phyloP scores from a whole-genome alignment of 2,797 vertebrate genomes.

The Onychomys arenicola region DNA sequence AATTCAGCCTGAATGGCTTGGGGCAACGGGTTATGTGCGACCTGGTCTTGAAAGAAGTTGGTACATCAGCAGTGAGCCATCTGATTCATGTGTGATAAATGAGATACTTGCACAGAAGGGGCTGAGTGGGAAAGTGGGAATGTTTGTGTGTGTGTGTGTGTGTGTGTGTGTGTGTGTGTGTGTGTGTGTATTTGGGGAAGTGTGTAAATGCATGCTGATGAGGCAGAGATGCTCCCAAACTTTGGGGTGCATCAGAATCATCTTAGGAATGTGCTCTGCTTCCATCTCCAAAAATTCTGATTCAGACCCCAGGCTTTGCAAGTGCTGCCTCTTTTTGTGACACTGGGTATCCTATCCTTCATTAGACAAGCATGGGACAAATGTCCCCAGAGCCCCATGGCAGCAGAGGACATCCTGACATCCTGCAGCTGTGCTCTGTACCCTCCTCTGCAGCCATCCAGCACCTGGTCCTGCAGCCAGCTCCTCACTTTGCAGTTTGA shows the following conservation, averaged over 20 bases:
- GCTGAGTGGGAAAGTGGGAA: background rate
- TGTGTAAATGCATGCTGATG: background rate
- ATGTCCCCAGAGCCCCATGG: background rate
- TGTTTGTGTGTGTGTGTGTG: background rate
- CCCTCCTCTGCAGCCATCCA: background rate
- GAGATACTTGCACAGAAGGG: too few species aligned
- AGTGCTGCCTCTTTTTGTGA: background rate
- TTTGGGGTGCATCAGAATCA: background rate
- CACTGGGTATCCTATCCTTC: background rate
- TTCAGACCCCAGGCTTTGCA: background rate
- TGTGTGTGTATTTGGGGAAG: background rate
- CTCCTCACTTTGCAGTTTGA: slow-evolving; percentile 67
- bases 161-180: background rate
- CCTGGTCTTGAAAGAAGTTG: background rate
- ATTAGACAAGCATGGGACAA: background rate
- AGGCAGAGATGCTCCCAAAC: background rate
- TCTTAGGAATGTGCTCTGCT: background rate
- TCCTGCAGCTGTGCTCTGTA: background rate
- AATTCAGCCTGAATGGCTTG: slow-evolving; percentile 37
- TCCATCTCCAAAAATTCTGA: background rate
- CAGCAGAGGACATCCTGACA: background rate
- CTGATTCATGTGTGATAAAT: background rate
- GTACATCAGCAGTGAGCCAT: background rate
- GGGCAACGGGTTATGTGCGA: background rate
- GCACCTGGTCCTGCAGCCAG: background rate